phyloP scores from a whole-genome alignment of 2,113 vertebrate genomes.

The Columba janthina region DNA sequence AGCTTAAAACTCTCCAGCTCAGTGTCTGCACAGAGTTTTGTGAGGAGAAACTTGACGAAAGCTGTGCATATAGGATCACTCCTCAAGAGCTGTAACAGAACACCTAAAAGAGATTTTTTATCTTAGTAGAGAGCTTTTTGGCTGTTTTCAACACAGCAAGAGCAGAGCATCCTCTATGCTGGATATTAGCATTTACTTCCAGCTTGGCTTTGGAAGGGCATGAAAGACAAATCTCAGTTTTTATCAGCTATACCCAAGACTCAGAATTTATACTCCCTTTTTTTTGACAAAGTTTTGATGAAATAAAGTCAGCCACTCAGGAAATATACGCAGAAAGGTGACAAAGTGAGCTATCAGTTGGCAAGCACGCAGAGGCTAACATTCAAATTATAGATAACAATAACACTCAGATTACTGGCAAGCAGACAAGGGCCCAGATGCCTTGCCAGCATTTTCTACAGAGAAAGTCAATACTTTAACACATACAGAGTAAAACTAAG shows the following conservation, averaged over 20 bases:
- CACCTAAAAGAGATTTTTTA: neutral
- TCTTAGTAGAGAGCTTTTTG: neutral
- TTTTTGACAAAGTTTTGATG: neutral
- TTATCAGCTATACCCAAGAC: neutral
- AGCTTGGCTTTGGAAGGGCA: neutral
- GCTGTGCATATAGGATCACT: neutral
- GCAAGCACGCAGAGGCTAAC: neutral
- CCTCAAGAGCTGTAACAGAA: neutral
- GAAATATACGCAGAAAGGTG: neutral
- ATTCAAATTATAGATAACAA: constrained; percentile 27
- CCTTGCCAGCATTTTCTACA: neutral
- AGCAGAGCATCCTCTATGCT: neutral
- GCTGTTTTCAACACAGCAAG: neutral
- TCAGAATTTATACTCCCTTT: neutral
- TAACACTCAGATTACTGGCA: neutral
- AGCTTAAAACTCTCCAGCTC: neutral
- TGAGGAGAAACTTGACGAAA: neutral
- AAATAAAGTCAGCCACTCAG: constrained; percentile 1
- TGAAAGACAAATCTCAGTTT: constrained; percentile 22
- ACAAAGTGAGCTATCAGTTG: constrained; percentile 15
- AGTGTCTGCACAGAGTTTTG: neutral
- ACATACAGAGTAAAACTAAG: neutral
- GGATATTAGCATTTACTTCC: neutral
- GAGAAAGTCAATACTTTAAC: constrained; percentile 17
- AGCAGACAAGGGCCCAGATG: neutral